Evolutionary conservation across 2,888 invertebrate genomes (phyloP), one percentile per base, ranked within the genome.

Genomic region (Mythimna impura): DNA sequence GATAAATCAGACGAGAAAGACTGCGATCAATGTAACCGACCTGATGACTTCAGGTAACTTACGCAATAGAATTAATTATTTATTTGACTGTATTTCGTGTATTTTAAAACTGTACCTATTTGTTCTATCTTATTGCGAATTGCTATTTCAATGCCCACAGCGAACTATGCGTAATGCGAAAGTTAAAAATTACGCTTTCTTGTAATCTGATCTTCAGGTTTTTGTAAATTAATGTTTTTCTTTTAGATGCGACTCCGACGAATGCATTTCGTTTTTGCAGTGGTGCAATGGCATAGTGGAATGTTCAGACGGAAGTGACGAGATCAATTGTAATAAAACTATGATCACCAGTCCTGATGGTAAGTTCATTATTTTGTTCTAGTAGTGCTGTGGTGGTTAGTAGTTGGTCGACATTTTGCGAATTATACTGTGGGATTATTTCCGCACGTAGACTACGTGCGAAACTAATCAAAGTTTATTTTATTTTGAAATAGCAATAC

Each of bases 291-390:
- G 95, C 40, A 91, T 95, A 60, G 71, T 86, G 3, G 97, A 97
- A 88, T 97, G 97, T 85, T 40, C 81, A 10, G 97, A 97, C 88
- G 91, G 90, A 66, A 96, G 96, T 80, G 97, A 97, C 87, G 97
- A 97, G 86, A 74, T 75, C 1, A 85, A 93, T 76, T 97, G 97
- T 90, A 88, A 95, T 96, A 96, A 90, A 87, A 94, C 91, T 0
- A 86, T 91, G 78, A 84, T 78, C 4, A 76, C 94, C 1, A 79
- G 67, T 5, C 82, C 87, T 67, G 85, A 81, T 17, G 65, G 94
- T 94, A 85, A 83, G 91, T 84, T 64, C 1, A n/a, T 36, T 55
- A 4, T 12, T 43, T 43, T 43, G n/a, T 61, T 25, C 34, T 6
- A 17, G 22, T 3, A 68, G 3, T 14, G 25, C n/a, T 36, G n/a